These are phyloP conservation scores for Acropternis orthonyx DNA, from an alignment of 2,797 vertebrate genomes.

Conservation along the genomic window DNA sequence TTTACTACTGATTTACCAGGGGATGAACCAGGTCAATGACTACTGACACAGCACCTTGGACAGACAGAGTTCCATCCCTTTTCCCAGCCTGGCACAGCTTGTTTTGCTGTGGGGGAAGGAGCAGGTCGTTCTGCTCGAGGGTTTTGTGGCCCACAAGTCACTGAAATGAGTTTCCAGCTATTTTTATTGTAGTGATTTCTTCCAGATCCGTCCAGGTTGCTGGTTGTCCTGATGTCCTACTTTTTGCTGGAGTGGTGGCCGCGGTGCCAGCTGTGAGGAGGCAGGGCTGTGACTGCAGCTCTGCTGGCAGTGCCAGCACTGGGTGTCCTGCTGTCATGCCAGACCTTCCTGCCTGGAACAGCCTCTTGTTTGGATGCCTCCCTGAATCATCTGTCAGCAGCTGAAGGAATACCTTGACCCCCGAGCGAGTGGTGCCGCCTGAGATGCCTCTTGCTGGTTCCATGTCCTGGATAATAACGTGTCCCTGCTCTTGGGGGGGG, in stretches of 20 bases:
- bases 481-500: background rate
- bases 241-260: background rate
- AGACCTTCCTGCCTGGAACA: background rate
- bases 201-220: background rate
- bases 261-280: background rate
- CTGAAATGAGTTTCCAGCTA: background rate
- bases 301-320: background rate
- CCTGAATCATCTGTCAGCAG: background rate
- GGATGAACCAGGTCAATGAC: background rate
- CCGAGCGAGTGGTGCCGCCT: background rate
- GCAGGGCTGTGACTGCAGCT: background rate
- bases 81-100: background rate
- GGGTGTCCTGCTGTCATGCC: background rate
- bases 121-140: background rate
- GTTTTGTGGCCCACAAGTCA: background rate
- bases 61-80: background rate
- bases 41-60: background rate
- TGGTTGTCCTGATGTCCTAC: background rate
- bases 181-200: background rate
- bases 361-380: background rate
- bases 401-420: constrained; percentile 6
- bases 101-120: background rate
- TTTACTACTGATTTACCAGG: background rate
- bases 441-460: background rate
- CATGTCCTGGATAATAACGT: background rate